Conservation (phyloP, 2,797 vertebrate genomes). For the Paratrypauchen microcephalus region DNA sequence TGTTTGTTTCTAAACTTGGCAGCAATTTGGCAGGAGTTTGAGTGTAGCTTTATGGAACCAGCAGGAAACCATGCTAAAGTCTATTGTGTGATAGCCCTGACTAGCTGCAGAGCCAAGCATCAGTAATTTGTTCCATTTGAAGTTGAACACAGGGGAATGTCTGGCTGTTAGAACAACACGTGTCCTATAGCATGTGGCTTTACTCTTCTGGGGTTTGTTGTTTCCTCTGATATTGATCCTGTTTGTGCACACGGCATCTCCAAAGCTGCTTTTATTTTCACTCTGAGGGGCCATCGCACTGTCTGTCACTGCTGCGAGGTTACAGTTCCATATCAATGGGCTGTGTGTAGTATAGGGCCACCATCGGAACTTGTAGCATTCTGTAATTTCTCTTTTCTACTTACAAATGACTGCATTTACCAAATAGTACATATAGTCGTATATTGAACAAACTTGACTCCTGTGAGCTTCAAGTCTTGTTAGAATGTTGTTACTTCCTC, state of each 20-base stretch:
- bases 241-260: conserved; percentile 27
- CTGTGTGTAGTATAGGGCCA: too few species aligned
- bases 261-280: conserved; percentile 41
- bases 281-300: conserved; percentile 37
- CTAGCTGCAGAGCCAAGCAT: conserved; percentile 48
- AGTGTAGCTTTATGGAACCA: conserved; percentile 18
- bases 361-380: too few species aligned
- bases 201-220: conserved; percentile 63
- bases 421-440: too few species aligned
- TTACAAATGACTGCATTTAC: too few species aligned
- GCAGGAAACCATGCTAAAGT: conserved; percentile 26
- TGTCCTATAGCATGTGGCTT: conserved; percentile 61
- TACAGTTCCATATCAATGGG: conserved; percentile 2
- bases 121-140: conserved; percentile 65
- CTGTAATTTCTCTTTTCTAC: too few species aligned
- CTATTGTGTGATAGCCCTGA: conserved; percentile 44
- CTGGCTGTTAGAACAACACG: conserved; percentile 60
- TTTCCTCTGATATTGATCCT: conserved; percentile 65
- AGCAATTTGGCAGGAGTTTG: conserved; percentile 11
- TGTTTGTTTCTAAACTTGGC: neutral
- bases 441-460: too few species aligned
- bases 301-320: conserved; percentile 8
- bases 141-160: conserved; percentile 54
- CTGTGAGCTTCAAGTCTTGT: too few species aligned
- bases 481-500: too few species aligned